Evolutionary conservation across 1,140 invertebrate species (phyloP).

Genomic region (Ceratitis capitata): DNA sequence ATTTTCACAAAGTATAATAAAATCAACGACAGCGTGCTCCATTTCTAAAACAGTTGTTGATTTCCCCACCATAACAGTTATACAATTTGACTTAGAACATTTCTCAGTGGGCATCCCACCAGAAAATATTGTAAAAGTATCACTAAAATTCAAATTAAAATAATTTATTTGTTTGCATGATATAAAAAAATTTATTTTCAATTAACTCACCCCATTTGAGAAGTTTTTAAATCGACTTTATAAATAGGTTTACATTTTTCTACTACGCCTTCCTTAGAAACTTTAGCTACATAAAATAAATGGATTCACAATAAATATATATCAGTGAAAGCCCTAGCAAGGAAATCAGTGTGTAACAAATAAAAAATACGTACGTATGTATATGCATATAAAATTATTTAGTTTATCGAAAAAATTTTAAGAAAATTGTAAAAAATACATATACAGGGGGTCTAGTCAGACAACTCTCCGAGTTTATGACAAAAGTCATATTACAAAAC

Average conservation of each 20-base stretch:
- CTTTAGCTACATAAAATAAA: constrained; percentile 76
- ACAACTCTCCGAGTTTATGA: too few species aligned
- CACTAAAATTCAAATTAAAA: constrained; percentile 68
- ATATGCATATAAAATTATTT: too few species aligned
- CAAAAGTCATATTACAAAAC: too few species aligned
- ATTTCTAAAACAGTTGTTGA: constrained; percentile 97
- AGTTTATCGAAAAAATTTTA: too few species aligned
- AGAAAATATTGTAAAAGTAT: constrained; percentile 93
- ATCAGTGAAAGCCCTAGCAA: too few species aligned
- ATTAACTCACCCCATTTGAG: constrained; percentile 81
- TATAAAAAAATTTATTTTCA: neutral
- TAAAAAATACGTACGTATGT: too few species aligned
- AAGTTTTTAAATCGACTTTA: constrained; percentile 95
- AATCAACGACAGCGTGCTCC: constrained; percentile 98
- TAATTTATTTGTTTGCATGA: neutral
- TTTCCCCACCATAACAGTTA: constrained; percentile 92
- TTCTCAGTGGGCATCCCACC: constrained; percentile 92
- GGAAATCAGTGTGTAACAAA: neutral
- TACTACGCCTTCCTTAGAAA: constrained; percentile 85
- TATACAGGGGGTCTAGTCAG: too few species aligned
- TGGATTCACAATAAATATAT: constrained; percentile 40
- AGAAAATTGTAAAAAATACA: too few species aligned
- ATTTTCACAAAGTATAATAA: constrained; percentile 93
- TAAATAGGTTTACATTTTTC: constrained; percentile 92
- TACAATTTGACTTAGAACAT: constrained; percentile 89